Evolutionary conservation across 2,113 vertebrate genomes (phyloP).

Genomic region (Chaetura pelagica): DNA sequence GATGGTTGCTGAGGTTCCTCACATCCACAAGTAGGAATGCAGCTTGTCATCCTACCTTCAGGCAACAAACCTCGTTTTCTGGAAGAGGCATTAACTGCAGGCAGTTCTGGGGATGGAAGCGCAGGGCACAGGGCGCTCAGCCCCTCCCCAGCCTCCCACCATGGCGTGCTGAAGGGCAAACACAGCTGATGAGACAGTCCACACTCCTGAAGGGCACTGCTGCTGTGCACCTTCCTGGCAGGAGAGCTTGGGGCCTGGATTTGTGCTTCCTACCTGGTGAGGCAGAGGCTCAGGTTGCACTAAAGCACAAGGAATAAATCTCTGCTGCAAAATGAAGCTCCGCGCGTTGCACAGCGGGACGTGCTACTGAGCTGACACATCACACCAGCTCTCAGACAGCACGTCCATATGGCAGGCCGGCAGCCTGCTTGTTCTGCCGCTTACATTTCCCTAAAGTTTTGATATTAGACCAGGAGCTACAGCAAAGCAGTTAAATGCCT

Average conservation of each 20-base stretch:
- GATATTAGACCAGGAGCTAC: not conserved
- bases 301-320: not conserved
- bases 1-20: not conserved
- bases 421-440: not conserved
- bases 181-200: not conserved
- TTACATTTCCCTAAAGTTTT: not conserved
- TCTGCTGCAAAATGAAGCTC: not conserved
- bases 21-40: not conserved
- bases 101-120: accelerated
- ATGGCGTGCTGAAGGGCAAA: not conserved
- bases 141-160: not conserved
- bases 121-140: not conserved
- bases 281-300: not conserved
- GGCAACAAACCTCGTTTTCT: not conserved
- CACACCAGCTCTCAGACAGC: constrained; percentile 23
- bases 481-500: not conserved
- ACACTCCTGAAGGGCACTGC: not conserved
- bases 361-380: not conserved
- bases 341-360: not conserved
- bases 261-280: not conserved
- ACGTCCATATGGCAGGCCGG: constrained; percentile 18
- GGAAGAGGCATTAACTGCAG: accelerated
- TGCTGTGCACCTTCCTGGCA: not conserved
- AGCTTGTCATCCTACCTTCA: not conserved
- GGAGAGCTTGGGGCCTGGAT: not conserved